phyloP scores from a whole-genome alignment of 1,140 invertebrate species.

The Gryon sp. region DNA sequence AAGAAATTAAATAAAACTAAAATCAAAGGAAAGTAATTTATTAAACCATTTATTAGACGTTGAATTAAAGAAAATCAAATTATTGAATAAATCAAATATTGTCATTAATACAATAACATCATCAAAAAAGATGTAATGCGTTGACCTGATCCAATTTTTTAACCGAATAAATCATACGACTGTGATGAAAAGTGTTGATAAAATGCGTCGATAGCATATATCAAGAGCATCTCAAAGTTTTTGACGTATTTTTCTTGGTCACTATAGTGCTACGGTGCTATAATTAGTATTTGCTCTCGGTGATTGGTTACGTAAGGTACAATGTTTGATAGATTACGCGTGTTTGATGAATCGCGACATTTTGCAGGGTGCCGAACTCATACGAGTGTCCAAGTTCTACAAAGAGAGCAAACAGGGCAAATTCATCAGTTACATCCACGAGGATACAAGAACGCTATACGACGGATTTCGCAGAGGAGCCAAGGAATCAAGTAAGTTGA shows the following conservation, averaged over 20 bases:
- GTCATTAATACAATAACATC: too few relatives aligned
- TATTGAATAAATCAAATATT: too few relatives aligned
- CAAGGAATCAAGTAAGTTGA: constrained; percentile 92
- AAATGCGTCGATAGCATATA: constrained; percentile 23
- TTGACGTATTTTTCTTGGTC: constrained; percentile 52
- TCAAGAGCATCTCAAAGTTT: constrained; percentile 20
- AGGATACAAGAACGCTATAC: constrained; percentile 94
- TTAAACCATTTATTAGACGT: too few relatives aligned
- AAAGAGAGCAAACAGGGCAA: constrained; percentile 95
- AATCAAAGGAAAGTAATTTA: too few relatives aligned
- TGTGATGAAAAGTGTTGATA: not conserved
- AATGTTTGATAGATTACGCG: constrained; percentile 25
- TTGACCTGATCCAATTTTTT: too few relatives aligned
- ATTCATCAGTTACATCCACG: constrained; percentile 90
- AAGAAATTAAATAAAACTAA: too few relatives aligned
- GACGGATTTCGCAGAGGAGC: constrained; percentile 94
- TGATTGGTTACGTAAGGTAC: constrained; percentile 41
- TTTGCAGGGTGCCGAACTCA: constrained; percentile 92
- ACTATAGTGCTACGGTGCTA: constrained; percentile 50
- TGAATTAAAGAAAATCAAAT: too few relatives aligned
- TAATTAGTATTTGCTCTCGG: constrained; percentile 55
- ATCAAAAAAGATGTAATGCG: too few relatives aligned
- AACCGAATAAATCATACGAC: too few relatives aligned
- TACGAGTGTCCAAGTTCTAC: constrained; percentile 94
- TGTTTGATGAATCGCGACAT: constrained; percentile 34